phyloP scores from a whole-genome alignment of 2,113 vertebrate genomes.

The Dryoscopus gambensis region DNA sequence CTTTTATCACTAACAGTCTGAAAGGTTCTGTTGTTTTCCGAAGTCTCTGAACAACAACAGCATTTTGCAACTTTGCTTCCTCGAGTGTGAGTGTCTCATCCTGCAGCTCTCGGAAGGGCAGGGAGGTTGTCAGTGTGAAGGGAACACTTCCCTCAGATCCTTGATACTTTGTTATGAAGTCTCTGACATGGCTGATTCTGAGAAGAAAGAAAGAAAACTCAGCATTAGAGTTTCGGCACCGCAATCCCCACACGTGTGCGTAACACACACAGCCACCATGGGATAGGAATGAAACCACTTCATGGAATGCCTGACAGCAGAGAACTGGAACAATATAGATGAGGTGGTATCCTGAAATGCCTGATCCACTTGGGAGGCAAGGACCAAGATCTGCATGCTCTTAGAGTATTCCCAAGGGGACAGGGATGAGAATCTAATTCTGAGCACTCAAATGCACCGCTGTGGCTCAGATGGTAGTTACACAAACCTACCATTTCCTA shows the following conservation, averaged over 20 bases:
- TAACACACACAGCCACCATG: neutral
- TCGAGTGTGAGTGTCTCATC: conserved; percentile 81
- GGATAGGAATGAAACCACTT: neutral
- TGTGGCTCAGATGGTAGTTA: neutral
- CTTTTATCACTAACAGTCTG: conserved; percentile 52
- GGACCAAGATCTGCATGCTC: neutral
- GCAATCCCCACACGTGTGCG: fast-evolving
- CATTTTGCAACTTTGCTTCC: conserved; percentile 84
- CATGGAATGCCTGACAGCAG: neutral
- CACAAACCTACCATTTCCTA: neutral
- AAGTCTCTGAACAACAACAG: conserved; percentile 89
- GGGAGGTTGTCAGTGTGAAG: conserved; percentile 85
- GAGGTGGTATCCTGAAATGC: neutral
- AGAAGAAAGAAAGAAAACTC: neutral
- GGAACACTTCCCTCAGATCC: conserved; percentile 70
- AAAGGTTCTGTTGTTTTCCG: conserved; percentile 76
- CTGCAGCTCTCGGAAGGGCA: conserved; percentile 78
- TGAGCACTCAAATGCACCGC: neutral
- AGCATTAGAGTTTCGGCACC: neutral
- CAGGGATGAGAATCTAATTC: neutral
- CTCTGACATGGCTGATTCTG: conserved; percentile 87
- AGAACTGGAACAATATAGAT: neutral
- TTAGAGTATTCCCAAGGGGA: neutral
- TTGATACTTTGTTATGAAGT: conserved; percentile 85
- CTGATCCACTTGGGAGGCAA: neutral